These are phyloP conservation scores for Dasyurus viverrinus DNA, from an alignment of 2,113 vertebrate genomes.

Conservation along the genomic window DNA sequence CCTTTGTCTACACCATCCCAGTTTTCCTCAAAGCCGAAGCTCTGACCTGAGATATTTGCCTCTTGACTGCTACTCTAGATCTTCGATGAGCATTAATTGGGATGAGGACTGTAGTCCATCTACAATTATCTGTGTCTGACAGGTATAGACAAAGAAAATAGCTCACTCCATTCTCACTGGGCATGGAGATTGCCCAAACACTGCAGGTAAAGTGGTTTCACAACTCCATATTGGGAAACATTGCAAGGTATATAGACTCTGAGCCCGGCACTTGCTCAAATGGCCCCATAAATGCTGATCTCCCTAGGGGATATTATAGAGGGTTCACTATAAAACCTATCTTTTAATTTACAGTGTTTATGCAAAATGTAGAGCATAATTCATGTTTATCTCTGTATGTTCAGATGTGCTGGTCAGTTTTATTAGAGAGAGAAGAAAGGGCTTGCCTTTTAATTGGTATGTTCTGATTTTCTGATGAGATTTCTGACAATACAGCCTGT, in stretches of 20 bases:
- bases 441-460: slow-evolving; percentile 54
- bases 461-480: slow-evolving; percentile 64
- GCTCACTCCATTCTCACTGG: not conserved
- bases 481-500: slow-evolving; percentile 2
- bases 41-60: not conserved
- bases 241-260: slow-evolving; percentile 36
- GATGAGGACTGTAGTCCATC: not conserved
- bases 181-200: slow-evolving; percentile 1
- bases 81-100: not conserved
- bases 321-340: slow-evolving; percentile 26
- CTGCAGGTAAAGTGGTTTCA: not conserved
- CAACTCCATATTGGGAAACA: slow-evolving; percentile 11
- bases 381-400: slow-evolving; percentile 59
- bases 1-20: not conserved
- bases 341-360: slow-evolving; percentile 56
- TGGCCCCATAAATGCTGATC: slow-evolving; percentile 42
- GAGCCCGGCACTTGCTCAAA: slow-evolving; percentile 25
- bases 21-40: not conserved
- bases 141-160: not conserved
- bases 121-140: not conserved
- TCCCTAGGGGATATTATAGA: slow-evolving; percentile 9
- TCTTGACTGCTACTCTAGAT: not conserved
- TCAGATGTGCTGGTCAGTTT: slow-evolving; percentile 49
- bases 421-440: slow-evolving; percentile 31
- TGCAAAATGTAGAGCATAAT: slow-evolving; percentile 63